Conservation (phyloP, 2,797 vertebrate species). For the Oreonectes daqikongensis region DNA sequence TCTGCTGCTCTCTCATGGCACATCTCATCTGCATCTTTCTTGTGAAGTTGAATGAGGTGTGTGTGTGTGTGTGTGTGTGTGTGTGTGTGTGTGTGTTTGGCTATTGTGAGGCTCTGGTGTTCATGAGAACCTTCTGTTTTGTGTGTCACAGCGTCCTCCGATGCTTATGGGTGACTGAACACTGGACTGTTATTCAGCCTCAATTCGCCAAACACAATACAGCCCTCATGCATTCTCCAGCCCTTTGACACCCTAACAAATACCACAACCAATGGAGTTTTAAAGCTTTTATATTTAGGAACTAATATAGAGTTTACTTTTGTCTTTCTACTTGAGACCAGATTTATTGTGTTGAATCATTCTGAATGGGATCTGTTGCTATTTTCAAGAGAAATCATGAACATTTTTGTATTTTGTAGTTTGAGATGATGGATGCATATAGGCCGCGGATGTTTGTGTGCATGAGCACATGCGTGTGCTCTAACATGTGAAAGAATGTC, state of each 20-base stretch:
- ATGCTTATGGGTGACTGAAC: conserved; percentile 71
- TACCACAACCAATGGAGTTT: conserved; percentile 49
- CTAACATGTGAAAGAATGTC: too few species aligned
- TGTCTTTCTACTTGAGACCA: background rate
- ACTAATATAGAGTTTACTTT: background rate
- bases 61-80: conserved; percentile 23
- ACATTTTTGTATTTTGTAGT: background rate
- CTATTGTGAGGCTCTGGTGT: conserved; percentile 28
- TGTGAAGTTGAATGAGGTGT: background rate
- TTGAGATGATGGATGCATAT: too few species aligned
- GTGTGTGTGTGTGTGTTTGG: conserved; percentile 8
- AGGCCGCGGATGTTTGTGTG: too few species aligned
- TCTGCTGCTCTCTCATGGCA: background rate
- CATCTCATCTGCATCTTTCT: background rate
- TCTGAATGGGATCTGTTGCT: background rate
- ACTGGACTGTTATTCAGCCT: conserved; percentile 66
- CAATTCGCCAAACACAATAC: conserved; percentile 58
- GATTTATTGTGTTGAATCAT: background rate
- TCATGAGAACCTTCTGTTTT: conserved; percentile 68
- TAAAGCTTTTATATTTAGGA: background rate
- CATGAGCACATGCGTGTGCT: too few species aligned
- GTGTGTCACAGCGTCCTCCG: conserved; percentile 63
- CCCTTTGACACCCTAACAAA: conserved; percentile 66
- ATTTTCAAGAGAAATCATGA: background rate
- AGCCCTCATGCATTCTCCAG: conserved; percentile 61